Conservation (phyloP, 1,140 invertebrate species). For the Lepidurus apus region DNA sequence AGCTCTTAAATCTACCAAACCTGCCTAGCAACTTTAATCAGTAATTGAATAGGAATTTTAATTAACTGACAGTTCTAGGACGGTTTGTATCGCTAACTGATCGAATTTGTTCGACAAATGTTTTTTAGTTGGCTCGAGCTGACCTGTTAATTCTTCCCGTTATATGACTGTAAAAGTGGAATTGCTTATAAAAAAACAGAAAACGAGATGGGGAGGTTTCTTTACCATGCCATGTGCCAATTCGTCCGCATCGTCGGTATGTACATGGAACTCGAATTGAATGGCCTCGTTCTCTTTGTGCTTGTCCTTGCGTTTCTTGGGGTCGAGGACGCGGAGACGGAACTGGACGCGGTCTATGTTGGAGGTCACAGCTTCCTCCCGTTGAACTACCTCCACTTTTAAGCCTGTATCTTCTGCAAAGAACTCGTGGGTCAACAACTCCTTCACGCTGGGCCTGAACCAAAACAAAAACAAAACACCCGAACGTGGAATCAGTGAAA, state of each 20-base stretch:
- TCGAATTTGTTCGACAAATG: too few species aligned
- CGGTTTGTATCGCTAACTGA: too few species aligned
- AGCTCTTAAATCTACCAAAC: too few species aligned
- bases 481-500: conserved; percentile 12
- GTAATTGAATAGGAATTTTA: too few species aligned
- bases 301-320: conserved; percentile 89
- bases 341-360: conserved; percentile 70
- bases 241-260: conserved; percentile 86
- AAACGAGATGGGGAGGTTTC: conserved; percentile 20
- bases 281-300: conserved; percentile 99
- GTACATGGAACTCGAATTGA: conserved; percentile 96
- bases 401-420: conserved; percentile 93
- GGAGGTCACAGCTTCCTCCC: conserved; percentile 57
- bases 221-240: conserved; percentile 90
- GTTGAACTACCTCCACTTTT: conserved; percentile 84
- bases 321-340: conserved; percentile 87
- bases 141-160: neutral
- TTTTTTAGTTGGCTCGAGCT: neutral
- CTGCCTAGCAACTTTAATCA: too few species aligned
- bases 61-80: too few species aligned
- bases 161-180: neutral
- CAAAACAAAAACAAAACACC: conserved; percentile 31
- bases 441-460: conserved; percentile 81
- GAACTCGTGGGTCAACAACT: conserved; percentile 91
- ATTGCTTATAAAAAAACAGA: conserved; percentile 31